Conservation (phyloP, 2,797 vertebrate species). For the Ptychobarbus kaznakovi region DNA sequence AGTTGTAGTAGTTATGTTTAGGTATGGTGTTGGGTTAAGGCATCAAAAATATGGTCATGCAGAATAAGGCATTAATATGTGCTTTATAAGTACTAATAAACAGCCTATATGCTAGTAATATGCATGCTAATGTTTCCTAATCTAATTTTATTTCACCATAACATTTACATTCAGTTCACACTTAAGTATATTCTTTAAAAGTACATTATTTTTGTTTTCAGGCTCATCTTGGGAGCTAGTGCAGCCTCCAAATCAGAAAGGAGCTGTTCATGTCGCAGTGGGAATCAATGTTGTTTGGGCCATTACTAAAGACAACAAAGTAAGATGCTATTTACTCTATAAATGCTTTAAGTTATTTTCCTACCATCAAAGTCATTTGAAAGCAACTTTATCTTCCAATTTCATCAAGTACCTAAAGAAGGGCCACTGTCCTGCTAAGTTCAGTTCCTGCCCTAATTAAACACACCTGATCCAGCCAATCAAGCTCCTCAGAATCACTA, state of each 20-base stretch:
- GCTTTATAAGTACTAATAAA: not conserved
- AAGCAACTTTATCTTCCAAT: not conserved
- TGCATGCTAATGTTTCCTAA: not conserved
- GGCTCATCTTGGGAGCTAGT: conserved; percentile 85
- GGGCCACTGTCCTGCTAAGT: not conserved
- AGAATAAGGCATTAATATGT: no score
- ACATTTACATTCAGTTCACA: not conserved
- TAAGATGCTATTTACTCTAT: conserved; percentile 68
- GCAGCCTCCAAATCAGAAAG: conserved; percentile 86
- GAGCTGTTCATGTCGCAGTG: conserved; percentile 87
- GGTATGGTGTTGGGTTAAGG: no score
- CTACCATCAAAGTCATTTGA: no score
- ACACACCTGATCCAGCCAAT: not conserved
- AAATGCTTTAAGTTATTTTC: not conserved
- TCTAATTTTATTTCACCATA: not conserved
- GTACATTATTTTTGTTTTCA: conserved; percentile 46
- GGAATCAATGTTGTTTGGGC: conserved; percentile 94
- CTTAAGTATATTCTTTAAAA: not conserved
- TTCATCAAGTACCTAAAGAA: not conserved
- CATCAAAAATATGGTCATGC: no score
- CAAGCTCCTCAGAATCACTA: not conserved
- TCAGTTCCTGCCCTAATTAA: not conserved
- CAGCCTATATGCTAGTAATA: not conserved
- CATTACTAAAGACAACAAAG: conserved; percentile 93
- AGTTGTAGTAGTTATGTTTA: no score